Evolutionary conservation across 1,140 invertebrate genomes (phyloP).

Genomic region (Aphelenchoides fujianensis): DNA sequence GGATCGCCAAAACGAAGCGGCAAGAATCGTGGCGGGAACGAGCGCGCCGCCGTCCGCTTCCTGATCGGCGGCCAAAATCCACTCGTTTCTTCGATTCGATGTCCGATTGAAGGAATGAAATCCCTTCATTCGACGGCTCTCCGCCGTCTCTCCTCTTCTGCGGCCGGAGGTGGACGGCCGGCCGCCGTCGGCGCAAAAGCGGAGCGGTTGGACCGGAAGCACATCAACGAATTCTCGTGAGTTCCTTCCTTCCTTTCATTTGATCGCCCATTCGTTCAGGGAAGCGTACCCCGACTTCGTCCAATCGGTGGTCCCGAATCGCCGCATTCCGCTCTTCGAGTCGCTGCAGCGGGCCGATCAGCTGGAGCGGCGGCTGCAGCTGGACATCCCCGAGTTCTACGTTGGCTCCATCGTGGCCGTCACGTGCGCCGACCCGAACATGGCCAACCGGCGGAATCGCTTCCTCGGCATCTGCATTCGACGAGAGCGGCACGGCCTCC

Average conservation of each 20-base stretch:
- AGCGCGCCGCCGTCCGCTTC: too few relatives aligned
- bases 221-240: constrained; percentile 3
- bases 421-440: constrained; percentile 80
- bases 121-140: too few relatives aligned
- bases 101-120: too few relatives aligned
- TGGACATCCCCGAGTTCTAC: constrained; percentile 95
- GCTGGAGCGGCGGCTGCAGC: constrained; percentile 75
- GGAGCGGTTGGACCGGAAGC: too few relatives aligned
- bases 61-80: too few relatives aligned
- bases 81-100: too few relatives aligned
- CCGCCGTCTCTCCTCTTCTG: too few relatives aligned
- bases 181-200: too few relatives aligned
- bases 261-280: constrained; percentile 63
- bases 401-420: constrained; percentile 88
- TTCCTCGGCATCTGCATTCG: constrained; percentile 97
- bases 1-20: too few relatives aligned
- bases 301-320: constrained; percentile 76
- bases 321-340: constrained; percentile 78
- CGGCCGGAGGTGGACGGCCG: too few relatives aligned
- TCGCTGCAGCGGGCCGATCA: constrained; percentile 87
- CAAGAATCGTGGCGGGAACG: too few relatives aligned
- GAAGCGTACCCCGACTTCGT: constrained; percentile 89
- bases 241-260: constrained; percentile 13
- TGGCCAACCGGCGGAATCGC: constrained; percentile 76
- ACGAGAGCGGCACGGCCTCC: constrained; percentile 74